Evolutionary conservation across 1,140 invertebrate species (phyloP).

Genomic region (Notospermus geniculatus): DNA sequence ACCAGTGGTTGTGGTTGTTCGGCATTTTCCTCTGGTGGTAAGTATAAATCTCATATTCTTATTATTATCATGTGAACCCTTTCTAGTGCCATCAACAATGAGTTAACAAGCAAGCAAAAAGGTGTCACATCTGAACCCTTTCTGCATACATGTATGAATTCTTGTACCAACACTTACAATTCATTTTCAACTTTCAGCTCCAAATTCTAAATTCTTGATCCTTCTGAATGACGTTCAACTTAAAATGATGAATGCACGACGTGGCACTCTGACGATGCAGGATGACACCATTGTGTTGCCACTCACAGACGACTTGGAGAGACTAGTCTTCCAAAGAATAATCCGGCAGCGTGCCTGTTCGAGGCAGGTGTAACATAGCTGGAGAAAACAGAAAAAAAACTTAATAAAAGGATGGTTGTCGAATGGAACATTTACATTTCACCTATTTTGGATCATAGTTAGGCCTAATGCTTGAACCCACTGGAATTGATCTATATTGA

Average conservation of each 20-base stretch:
- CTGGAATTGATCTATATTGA: too few relatives aligned
- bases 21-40: too few relatives aligned
- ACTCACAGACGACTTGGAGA: conserved; percentile 1
- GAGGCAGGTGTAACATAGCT: too few relatives aligned
- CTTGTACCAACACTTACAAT: neutral
- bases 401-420: too few relatives aligned
- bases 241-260: neutral
- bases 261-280: neutral
- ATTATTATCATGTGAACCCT: conserved; percentile 12
- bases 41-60: neutral
- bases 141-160: neutral
- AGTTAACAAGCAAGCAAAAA: too few relatives aligned
- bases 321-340: neutral
- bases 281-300: neutral
- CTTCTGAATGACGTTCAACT: neutral
- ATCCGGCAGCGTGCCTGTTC: too few relatives aligned
- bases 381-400: too few relatives aligned
- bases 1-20: conserved; percentile 19
- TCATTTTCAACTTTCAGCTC: neutral
- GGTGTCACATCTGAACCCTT: too few relatives aligned
- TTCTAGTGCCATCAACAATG: too few relatives aligned
- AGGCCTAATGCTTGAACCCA: too few relatives aligned
- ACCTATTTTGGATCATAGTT: too few relatives aligned
- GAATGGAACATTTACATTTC: too few relatives aligned
- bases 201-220: neutral